Base-by-base conservation (phyloP, 1,140 invertebrate species). In the Drosophila pallidifrons region DNA sequence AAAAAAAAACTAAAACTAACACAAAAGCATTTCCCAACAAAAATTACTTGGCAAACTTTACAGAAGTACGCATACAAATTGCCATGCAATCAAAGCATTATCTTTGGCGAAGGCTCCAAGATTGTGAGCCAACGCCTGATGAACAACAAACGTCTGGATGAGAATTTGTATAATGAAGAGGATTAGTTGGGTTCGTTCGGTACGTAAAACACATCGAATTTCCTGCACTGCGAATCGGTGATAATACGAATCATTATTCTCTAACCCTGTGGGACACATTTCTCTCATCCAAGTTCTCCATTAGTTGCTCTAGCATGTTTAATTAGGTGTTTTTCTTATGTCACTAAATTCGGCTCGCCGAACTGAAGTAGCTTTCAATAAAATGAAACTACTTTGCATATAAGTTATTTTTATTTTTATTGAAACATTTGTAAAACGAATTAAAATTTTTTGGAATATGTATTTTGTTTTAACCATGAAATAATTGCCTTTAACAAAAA, bases 71-170 rank as follows among this genome's bases (percentile, higher is more conserved):
- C 38, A 28, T 55, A 69, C 41, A 68, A 41, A 30, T 57, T 72
- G 10, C 43, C 57, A 11, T 57, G 65, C 65, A 87, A 80, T 61
- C 65, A 83, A 55, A 80, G 80, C 69, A 72, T 89, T 68, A 74
- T 89, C 72, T 89, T 68, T 85, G 85, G 85, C 69, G 85, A 89
- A 69, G 85, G 85, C 67, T 90, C 85, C 13, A 89, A 89, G 66
- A 85, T 89, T 66, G 81, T 89, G 54, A 73, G 71, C 65, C 77
- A 82, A 51, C 63, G 71, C 52, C 32, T 63, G 38, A 28, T 72
- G 55, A 52, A 45, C 47, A 68, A 74, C 67, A 65, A 77, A 70
- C 73, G 77, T 49, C 80, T 87, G 77, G 83, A 88, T 59, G 80
- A 89, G 60, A 88, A 88, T 78, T 70, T 88, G 49, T 88, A 88